A percentile compares a stretch with the other conserved stretches of the same genome.
Evolutionary conservation across 2,113 vertebrate species (phyloP).

Genomic region (Butorides virescens): DNA sequence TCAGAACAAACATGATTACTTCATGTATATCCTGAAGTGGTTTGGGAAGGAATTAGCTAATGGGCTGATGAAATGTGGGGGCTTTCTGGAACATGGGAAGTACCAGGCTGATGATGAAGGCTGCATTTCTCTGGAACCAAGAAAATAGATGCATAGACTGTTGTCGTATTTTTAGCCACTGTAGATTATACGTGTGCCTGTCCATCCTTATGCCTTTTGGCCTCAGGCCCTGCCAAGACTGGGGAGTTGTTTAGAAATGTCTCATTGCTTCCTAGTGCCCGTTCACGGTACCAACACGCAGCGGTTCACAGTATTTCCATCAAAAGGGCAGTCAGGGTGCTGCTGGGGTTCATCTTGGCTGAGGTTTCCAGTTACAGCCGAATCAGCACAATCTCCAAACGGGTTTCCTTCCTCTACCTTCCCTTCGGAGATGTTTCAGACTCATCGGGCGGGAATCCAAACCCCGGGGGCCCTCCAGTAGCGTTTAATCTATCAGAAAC

Average conservation of each 20-base stretch:
- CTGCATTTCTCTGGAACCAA: background rate
- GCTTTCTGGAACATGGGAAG: background rate
- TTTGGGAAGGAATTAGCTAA: constrained; percentile 27
- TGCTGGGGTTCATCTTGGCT: background rate
- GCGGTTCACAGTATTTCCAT: background rate
- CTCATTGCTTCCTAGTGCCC: background rate
- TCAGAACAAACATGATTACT: background rate
- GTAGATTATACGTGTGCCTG: background rate
- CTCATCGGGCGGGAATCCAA: background rate
- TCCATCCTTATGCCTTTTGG: background rate
- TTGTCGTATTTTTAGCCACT: background rate
- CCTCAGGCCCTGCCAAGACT: background rate
- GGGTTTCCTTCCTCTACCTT: background rate
- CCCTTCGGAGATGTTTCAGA: background rate
- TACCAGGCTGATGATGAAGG: background rate
- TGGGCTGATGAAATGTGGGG: background rate
- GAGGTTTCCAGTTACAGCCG: background rate
- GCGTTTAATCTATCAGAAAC: constrained; percentile 15
- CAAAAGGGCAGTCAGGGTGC: background rate
- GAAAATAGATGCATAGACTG: background rate
- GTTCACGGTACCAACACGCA: accelerated
- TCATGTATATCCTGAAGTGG: background rate
- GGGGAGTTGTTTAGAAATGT: background rate
- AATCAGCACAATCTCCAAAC: constrained; percentile 2
- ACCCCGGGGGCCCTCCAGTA: background rate